Evolutionary conservation across 2,113 vertebrate species (phyloP).

Genomic region (Labeo catla): DNA sequence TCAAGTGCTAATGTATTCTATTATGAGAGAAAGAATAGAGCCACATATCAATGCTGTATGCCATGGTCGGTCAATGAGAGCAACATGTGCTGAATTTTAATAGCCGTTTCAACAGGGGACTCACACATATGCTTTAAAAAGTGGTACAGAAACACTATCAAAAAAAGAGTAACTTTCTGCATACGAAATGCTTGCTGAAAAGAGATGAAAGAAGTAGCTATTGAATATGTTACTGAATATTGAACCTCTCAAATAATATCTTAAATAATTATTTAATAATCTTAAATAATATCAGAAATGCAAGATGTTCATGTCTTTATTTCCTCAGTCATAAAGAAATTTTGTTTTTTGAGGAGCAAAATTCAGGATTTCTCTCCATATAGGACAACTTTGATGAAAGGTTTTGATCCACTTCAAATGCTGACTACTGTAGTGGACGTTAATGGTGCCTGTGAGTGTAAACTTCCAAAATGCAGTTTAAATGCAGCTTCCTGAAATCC

Average conservation of each 20-base stretch:
- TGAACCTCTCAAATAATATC: background rate
- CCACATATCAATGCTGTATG: background rate
- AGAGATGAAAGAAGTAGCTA: background rate
- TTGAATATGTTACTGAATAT: background rate
- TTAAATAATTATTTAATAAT: too few relatives aligned
- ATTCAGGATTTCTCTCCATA: too few relatives aligned
- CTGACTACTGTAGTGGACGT: too few relatives aligned
- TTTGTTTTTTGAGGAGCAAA: too few relatives aligned
- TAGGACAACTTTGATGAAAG: too few relatives aligned
- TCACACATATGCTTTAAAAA: slow-evolving; percentile 13
- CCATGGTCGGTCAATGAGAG: background rate
- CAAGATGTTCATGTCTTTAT: too few relatives aligned
- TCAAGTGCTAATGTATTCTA: slow-evolving; percentile 45
- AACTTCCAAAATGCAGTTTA: too few relatives aligned
- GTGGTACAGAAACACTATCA: background rate
- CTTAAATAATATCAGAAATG: too few relatives aligned
- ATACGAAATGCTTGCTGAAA: background rate
- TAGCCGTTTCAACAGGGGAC: slow-evolving; percentile 2
- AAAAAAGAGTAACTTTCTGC: background rate
- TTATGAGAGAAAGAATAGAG: slow-evolving; percentile 42
- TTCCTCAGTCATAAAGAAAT: too few relatives aligned
- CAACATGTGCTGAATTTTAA: slow-evolving; percentile 22
- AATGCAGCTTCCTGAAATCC: too few relatives aligned
- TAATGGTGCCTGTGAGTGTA: too few relatives aligned
- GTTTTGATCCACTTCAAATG: too few relatives aligned